Conservation (phyloP, 1,140 invertebrate species). For the Liolophura sinensis region DNA sequence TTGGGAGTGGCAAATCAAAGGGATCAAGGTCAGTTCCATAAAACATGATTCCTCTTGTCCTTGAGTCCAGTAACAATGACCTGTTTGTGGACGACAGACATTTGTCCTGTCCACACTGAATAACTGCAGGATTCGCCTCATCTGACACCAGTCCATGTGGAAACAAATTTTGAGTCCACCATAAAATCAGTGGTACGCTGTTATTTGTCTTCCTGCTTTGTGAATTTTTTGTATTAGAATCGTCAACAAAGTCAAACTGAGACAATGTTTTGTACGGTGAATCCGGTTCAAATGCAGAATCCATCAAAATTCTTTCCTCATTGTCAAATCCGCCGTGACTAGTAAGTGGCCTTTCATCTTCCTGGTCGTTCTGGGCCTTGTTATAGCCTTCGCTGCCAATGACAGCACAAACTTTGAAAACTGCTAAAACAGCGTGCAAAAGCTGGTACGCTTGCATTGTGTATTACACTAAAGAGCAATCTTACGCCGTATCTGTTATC, state of each 20-base stretch:
- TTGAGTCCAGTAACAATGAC: constrained; percentile 11
- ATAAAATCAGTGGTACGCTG: constrained; percentile 33
- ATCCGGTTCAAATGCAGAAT: background rate
- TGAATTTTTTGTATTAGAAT: no score
- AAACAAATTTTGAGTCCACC: constrained; percentile 33
- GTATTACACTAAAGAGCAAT: no score
- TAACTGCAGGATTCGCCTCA: background rate
- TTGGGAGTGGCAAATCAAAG: constrained; percentile 71
- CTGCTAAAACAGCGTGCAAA: background rate
- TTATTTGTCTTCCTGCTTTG: background rate
- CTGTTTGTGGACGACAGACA: constrained; percentile 25
- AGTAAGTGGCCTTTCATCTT: no score
- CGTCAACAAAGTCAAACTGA: background rate
- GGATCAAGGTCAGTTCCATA: constrained; percentile 73
- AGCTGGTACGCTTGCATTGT: no score
- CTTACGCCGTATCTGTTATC: no score
- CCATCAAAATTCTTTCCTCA: no score
- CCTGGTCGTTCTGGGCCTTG: background rate
- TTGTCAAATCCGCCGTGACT: no score
- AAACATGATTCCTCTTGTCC: constrained; percentile 61
- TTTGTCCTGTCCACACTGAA: constrained; percentile 8
- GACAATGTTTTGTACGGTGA: background rate
- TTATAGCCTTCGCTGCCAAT: background rate
- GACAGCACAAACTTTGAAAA: background rate
- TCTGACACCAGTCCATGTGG: constrained; percentile 13